Evolutionary conservation across 2,797 vertebrate species (phyloP), one percentile per base, ranked within the genome.

Genomic region (Malurus splendens): DNA sequence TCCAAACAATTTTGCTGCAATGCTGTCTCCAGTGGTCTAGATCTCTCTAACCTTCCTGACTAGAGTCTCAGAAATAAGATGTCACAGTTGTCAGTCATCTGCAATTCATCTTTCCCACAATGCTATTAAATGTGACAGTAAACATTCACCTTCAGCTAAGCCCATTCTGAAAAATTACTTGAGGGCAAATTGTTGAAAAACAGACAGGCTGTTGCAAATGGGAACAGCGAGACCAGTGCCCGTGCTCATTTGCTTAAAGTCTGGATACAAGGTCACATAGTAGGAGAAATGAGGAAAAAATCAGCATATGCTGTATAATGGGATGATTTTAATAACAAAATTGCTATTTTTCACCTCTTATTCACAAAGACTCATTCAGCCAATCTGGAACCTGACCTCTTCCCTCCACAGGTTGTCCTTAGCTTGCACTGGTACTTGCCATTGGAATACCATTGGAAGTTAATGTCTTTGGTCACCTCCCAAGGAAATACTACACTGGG

Each of bases 131-230:
- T 75, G 20, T 91, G 88, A 91, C 92, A 95, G 78, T n/a, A 79
- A 89, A 79, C 41, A 62, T 14, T 41, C 39, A 68, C 33, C 42
- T 83, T 73, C 38, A 83, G 30, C 67, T 65, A 82, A 87, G 27
- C 13, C 41, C 1, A 0, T 48, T 85, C 73, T 52, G 86, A 94
- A 94, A 94, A 87, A 81, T 78, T 32, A 87, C 80, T 81, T 56
- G 42, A 89, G 90, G 94, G 87, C 78, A 82, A 72, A 75, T 20
- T 56, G 41, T 11, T 74, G 86, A 80, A 91, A 87, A 87, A 45
- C 50, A 77, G 56, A n/a, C 74, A 92, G 32, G 17, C 50, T 88
- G 41, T 32, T 90, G 72, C 68, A 90, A 81, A 88, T 1, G 3
- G 47, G 7, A 80, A 62, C 33, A 85, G 70, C 2, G 6, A 77